Evolutionary conservation across 2,113 vertebrate species (phyloP), one percentile per base, ranked within the genome.

Genomic region (Callipepla squamata): DNA sequence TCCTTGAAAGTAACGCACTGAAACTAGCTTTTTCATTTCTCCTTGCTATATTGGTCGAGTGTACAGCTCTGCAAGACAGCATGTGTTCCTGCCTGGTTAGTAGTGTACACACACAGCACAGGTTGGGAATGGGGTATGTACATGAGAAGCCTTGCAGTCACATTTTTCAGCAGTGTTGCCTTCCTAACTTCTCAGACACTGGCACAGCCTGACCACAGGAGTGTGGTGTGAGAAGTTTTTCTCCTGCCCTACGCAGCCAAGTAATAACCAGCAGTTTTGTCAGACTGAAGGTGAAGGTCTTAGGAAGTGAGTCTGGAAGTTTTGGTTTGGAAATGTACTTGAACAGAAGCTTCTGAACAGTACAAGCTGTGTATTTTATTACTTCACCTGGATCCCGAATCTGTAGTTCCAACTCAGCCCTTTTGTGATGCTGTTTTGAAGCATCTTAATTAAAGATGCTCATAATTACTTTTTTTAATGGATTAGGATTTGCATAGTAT

Each of bases 1-100:
- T 87, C 65, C 65, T 88, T 92, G 85, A 70, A 78, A 89, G 36
- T n/a, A 74, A 80, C 80, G 47, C 82, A 77, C 58, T 75, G 61
- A 42, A 82, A 21, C 26, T 10, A 83, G 68, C 19, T 48, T 55
- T 70, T 38, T 72, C 25, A 9, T 61, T 84, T 84, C 67, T 76
- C 59, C 79, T 80, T 26, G 57, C 47, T 78, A 44, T 40, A n/a
- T 90, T 87, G 85, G 21, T 50, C 26, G 22, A 30, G 42, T 8
- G 40, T 28, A 40, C 48, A 68, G 69, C 65, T 34, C 0, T 9
- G 38, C 62, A 14, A 30, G 76, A 7, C 40, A 59, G 48, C 2
- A 3, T 7, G 22, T 20, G 4, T 45, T 65, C 25, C 58, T 85
- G 50, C 25, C 4, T 44, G 67, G 59, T 22, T 69, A 26, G 11